Conservation (phyloP, 2,888 invertebrate species). For the Cordylochernes scorpioides region DNA sequence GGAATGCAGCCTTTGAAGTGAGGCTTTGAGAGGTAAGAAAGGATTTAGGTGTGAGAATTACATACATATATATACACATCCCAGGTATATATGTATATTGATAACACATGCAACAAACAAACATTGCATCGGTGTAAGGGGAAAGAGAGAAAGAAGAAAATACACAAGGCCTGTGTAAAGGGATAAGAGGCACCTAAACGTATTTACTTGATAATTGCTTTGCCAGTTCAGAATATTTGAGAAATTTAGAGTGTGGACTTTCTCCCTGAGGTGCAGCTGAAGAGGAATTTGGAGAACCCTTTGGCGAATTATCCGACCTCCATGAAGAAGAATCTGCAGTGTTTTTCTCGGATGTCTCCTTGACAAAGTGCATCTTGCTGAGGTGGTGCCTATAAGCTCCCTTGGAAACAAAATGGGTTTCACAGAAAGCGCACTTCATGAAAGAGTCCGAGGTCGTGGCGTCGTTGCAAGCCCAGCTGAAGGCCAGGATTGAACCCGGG, state of each 20-base stretch:
- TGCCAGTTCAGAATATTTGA: constrained; percentile 91
- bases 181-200: no score
- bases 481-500: constrained; percentile 57
- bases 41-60: no score
- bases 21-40: no score
- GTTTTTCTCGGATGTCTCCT: constrained; percentile 60
- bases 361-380: constrained; percentile 81
- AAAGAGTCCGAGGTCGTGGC: constrained; percentile 39
- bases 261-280: constrained; percentile 36
- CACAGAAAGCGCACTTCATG: constrained; percentile 82
- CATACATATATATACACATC: no score
- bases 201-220: constrained; percentile 93
- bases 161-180: no score
- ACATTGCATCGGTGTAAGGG: no score
- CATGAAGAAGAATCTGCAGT: constrained; percentile 28
- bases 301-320: constrained; percentile 20
- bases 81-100: no score
- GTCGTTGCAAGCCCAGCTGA: constrained; percentile 82
- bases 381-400: constrained; percentile 87
- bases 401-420: constrained; percentile 82
- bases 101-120: no score
- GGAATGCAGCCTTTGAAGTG: no score
- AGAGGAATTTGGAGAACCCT: constrained; percentile 21
- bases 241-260: constrained; percentile 84
- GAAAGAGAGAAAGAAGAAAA: no score